Percentiles rank a stretch among this genome's conserved stretches.
These are phyloP conservation scores for Amblyteles armatorius DNA, from an alignment of 2,888 invertebrate genomes.

Conservation along the genomic window DNA sequence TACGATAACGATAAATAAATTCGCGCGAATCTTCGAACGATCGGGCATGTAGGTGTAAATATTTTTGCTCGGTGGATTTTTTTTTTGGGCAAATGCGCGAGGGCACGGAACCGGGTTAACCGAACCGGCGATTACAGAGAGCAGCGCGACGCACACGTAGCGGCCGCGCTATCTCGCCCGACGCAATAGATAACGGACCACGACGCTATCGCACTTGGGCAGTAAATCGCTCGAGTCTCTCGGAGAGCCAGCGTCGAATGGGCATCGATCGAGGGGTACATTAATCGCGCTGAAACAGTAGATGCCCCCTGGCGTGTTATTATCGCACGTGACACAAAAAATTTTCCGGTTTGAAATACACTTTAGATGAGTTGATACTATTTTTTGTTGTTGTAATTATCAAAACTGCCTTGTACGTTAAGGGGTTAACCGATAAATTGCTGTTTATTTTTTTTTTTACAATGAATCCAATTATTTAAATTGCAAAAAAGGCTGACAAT, in stretches of 20 bases:
- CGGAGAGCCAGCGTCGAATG: background rate
- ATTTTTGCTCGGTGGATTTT: background rate
- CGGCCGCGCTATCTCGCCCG: slow-evolving; percentile 32
- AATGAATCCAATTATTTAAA: background rate
- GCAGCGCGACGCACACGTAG: background rate
- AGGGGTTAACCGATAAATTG: too few relatives aligned
- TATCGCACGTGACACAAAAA: background rate
- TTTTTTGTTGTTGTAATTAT: too few relatives aligned
- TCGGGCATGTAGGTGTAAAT: background rate
- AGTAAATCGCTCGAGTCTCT: slow-evolving; percentile 69
- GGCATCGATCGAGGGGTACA: slow-evolving; percentile 30
- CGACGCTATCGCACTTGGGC: slow-evolving; percentile 64
- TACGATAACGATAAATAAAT: slow-evolving; percentile 1
- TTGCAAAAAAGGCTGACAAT: background rate
- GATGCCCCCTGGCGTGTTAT: background rate
- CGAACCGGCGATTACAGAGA: background rate
- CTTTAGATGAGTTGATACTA: background rate
- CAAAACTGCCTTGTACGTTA: too few relatives aligned
- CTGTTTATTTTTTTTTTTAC: background rate
- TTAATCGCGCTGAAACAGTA: background rate
- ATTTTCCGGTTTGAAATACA: background rate
- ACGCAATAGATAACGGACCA: slow-evolving; percentile 65
- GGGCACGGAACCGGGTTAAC: background rate
- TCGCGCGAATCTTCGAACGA: background rate
- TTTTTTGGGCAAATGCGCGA: background rate